A percentile compares a stretch with the other conserved stretches of the same genome.
These are phyloP conservation scores for Bombus waltoni DNA, from an alignment of 1,140 invertebrate genomes.

Conservation along the genomic window DNA sequence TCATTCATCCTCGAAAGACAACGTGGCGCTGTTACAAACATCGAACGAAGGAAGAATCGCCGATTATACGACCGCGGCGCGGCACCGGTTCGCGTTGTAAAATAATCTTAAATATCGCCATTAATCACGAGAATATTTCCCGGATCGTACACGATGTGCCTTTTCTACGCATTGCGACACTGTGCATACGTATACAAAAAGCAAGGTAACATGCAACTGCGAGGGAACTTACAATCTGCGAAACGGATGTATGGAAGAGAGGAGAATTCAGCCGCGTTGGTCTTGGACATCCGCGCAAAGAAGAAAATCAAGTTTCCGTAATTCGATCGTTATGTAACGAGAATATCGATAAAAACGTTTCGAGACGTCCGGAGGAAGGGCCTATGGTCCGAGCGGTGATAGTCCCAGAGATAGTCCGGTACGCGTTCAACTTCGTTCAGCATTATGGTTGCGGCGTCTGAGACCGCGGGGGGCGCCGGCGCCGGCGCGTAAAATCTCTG, in stretches of 20 bases:
- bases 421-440: slow-evolving; percentile 65
- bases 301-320: slow-evolving; percentile 37
- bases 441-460: slow-evolving; percentile 82
- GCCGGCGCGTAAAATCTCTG: slow-evolving; percentile 82
- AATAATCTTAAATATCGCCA: slow-evolving; percentile 25
- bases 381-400: slow-evolving; percentile 61
- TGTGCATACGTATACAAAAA: too few species aligned
- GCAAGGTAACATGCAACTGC: too few species aligned
- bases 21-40: not conserved
- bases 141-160: not conserved
- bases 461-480: slow-evolving; percentile 83
- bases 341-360: slow-evolving; percentile 63
- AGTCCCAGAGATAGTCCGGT: slow-evolving; percentile 56
- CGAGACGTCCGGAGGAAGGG: slow-evolving; percentile 44
- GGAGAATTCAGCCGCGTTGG: not conserved
- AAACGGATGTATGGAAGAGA: not conserved
- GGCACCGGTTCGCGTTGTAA: not conserved
- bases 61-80: not conserved
- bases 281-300: not conserved
- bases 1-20: slow-evolving; percentile 38
- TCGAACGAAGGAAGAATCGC: not conserved
- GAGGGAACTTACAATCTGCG: too few species aligned
- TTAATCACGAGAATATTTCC: slow-evolving; percentile 28
- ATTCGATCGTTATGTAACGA: slow-evolving; percentile 58
- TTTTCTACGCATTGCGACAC: not conserved